A percentile compares a stretch with the other conserved stretches of the same genome.
Evolutionary conservation across 1,140 invertebrate genomes (phyloP).

Genomic region (Zaprionus kolodkinae): DNA sequence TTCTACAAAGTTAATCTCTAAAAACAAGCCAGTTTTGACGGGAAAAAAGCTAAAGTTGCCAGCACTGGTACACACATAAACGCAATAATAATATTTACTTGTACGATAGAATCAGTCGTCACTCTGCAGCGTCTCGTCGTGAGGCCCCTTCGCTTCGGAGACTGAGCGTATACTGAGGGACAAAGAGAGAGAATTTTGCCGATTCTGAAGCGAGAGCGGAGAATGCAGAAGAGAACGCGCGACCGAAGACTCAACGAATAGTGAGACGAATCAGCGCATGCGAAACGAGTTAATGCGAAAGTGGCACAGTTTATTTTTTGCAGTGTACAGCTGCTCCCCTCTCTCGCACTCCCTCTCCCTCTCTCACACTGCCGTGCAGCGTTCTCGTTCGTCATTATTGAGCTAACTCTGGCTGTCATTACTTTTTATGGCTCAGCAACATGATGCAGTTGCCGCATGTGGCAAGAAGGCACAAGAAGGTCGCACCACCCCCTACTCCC

Average conservation of each 20-base stretch:
- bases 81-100: background rate
- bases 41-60: no score
- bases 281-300: background rate
- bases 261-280: background rate
- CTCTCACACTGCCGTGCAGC: background rate
- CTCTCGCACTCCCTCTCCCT: background rate
- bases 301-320: no score
- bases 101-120: background rate
- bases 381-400: constrained; percentile 66
- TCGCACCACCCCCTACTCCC: background rate
- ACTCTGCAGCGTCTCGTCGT: background rate
- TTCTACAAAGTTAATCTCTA: no score
- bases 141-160: background rate
- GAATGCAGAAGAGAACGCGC: background rate
- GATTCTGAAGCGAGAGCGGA: background rate
- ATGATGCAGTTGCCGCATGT: constrained; percentile 73
- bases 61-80: no score
- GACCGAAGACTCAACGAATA: background rate
- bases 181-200: background rate
- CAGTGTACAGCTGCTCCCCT: background rate
- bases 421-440: constrained; percentile 75
- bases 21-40: no score
- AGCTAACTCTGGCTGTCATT: constrained; percentile 69
- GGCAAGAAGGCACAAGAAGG: constrained; percentile 20
- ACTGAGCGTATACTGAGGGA: background rate